A percentile compares a stretch with the other conserved stretches of the same genome.
Conservation (phyloP, 2,888 invertebrate species). For the Aspidiotus destructor region DNA sequence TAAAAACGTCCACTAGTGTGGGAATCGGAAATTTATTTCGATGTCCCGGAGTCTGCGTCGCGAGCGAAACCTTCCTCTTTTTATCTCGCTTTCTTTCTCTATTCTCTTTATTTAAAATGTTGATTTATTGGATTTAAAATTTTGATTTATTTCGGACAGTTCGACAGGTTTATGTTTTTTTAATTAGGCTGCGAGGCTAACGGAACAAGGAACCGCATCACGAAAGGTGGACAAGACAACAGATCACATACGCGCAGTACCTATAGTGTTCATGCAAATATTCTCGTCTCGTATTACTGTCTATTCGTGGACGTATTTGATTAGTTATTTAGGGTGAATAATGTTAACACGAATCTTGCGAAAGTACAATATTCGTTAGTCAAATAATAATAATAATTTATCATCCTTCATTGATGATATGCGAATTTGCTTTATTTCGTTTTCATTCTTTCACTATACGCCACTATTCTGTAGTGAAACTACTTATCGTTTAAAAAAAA, state of each 20-base stretch:
- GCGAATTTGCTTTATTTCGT: no score
- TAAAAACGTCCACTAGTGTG: not conserved
- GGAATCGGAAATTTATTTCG: slow-evolving; percentile 1
- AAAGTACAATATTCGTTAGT: no score
- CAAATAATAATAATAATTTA: no score
- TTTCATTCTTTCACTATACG: no score
- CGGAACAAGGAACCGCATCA: not conserved
- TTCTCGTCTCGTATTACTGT: not conserved
- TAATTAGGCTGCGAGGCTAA: not conserved
- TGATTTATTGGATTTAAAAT: not conserved
- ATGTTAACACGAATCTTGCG: no score
- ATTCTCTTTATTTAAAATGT: not conserved
- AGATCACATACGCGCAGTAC: not conserved
- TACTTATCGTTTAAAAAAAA: no score
- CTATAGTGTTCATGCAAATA: no score
- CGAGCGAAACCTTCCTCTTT: not conserved
- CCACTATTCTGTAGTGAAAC: no score
- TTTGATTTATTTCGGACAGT: slow-evolving; percentile 4
- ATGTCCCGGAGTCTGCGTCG: not conserved
- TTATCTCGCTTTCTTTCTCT: no score
- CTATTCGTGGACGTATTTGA: not conserved
- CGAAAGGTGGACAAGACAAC: not conserved
- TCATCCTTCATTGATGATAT: no score
- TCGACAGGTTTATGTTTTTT: slow-evolving; percentile 2
- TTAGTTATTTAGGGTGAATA: no score